Conservation (phyloP, 2,797 vertebrate species). For the Garrulus glandarius region DNA sequence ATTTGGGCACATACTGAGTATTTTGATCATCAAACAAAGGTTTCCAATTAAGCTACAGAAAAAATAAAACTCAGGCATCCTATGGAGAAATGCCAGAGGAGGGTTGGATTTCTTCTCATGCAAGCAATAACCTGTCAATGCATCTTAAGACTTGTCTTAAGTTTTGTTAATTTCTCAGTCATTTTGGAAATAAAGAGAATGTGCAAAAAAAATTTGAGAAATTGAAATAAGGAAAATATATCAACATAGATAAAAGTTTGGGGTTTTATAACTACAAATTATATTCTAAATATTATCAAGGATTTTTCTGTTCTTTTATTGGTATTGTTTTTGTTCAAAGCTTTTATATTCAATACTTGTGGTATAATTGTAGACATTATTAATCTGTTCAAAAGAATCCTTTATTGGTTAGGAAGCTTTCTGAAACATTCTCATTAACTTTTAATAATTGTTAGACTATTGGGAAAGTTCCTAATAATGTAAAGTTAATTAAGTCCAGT, state of each 20-base stretch:
- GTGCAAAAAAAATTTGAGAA: not conserved
- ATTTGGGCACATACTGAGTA: not conserved
- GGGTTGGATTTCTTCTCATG: not conserved
- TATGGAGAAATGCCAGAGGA: not conserved
- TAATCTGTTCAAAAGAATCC: not conserved
- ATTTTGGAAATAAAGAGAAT: not conserved
- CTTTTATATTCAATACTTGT: not conserved
- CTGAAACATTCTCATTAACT: not conserved
- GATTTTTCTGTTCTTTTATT: not conserved
- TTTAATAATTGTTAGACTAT: not conserved
- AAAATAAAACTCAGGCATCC: not conserved
- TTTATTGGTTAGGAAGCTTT: not conserved
- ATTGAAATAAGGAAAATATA: not conserved
- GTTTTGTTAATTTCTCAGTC: not conserved
- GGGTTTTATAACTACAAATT: not conserved
- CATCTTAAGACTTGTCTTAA: not conserved
- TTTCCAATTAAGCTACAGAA: not conserved
- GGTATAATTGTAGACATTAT: not conserved
- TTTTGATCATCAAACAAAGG: not conserved
- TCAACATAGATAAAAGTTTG: not conserved
- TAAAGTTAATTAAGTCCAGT: constrained; percentile 13
- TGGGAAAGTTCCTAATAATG: not conserved
- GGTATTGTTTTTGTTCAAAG: not conserved
- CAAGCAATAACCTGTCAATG: not conserved
- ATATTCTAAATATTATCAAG: not conserved